These are phyloP conservation scores for Diaperis boleti DNA, from an alignment of 2,888 invertebrate species.

Conservation along the genomic window DNA sequence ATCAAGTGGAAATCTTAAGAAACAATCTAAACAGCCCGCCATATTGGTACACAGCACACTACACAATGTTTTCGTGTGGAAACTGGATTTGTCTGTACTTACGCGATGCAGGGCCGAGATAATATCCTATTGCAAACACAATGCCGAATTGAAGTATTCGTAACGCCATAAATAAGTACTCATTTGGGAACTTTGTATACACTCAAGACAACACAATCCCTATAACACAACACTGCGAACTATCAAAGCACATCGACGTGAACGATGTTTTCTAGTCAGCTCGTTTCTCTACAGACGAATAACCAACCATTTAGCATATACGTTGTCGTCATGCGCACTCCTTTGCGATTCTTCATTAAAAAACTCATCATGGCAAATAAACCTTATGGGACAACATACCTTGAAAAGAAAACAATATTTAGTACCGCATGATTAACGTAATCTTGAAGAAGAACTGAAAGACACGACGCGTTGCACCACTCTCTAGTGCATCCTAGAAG, in stretches of 20 bases:
- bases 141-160: slow-evolving; percentile 79
- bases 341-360: slow-evolving; percentile 30
- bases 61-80: slow-evolving; percentile 46
- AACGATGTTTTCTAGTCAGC: slow-evolving; percentile 60
- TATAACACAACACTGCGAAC: slow-evolving; percentile 48
- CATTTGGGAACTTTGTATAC: slow-evolving; percentile 72
- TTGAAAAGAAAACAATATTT: slow-evolving; percentile 7
- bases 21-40: slow-evolving; percentile 52
- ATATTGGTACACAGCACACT: slow-evolving; percentile 55
- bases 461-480: neutral
- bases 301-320: slow-evolving; percentile 56
- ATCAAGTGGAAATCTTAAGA: slow-evolving; percentile 23
- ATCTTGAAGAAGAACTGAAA: neutral
- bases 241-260: slow-evolving; percentile 66
- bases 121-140: slow-evolving; percentile 71
- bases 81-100: slow-evolving; percentile 41
- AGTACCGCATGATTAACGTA: neutral
- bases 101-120: slow-evolving; percentile 57
- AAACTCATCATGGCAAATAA: slow-evolving; percentile 11
- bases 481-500: neutral
- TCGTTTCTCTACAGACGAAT: slow-evolving; percentile 51
- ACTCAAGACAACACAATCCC: slow-evolving; percentile 55
- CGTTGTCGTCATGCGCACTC: slow-evolving; percentile 53
- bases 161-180: slow-evolving; percentile 82
- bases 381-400: neutral